Evolutionary conservation across 2,888 invertebrate species (phyloP).

Genomic region (Tethea ocularis): DNA sequence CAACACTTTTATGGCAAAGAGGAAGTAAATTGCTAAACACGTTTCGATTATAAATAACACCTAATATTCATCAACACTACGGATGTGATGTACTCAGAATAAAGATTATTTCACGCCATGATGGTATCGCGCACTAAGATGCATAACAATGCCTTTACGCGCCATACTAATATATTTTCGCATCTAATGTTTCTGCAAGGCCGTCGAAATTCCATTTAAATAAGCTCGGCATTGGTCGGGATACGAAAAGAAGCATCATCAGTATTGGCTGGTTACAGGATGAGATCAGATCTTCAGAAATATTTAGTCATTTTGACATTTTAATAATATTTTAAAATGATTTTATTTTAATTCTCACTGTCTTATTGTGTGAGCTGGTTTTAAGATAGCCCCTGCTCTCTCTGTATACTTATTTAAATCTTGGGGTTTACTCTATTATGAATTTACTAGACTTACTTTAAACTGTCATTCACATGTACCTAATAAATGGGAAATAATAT

Average conservation of each 20-base stretch:
- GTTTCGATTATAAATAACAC: conserved; percentile 3
- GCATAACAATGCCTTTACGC: conserved; percentile 26
- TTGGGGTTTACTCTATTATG: no score
- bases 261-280: no score
- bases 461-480: no score
- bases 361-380: no score
- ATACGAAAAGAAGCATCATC: not conserved
- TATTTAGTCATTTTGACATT: no score
- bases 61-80: conserved; percentile 17
- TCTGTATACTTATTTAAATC: no score
- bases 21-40: not conserved
- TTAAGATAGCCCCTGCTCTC: no score
- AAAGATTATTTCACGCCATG: conserved; percentile 27
- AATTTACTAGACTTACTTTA: no score
- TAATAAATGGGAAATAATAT: no score
- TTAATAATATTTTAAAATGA: no score
- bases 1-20: not conserved
- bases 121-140: conserved; percentile 17
- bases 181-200: conserved; percentile 7
- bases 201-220: not conserved
- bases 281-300: no score
- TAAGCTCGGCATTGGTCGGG: not conserved
- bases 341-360: no score
- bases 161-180: conserved; percentile 20
- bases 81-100: conserved; percentile 30